A percentile compares a stretch with the other conserved stretches of the same genome.
Evolutionary conservation across 2,113 vertebrate species (phyloP).

Genomic region (Syngnathoides biaculeatus): DNA sequence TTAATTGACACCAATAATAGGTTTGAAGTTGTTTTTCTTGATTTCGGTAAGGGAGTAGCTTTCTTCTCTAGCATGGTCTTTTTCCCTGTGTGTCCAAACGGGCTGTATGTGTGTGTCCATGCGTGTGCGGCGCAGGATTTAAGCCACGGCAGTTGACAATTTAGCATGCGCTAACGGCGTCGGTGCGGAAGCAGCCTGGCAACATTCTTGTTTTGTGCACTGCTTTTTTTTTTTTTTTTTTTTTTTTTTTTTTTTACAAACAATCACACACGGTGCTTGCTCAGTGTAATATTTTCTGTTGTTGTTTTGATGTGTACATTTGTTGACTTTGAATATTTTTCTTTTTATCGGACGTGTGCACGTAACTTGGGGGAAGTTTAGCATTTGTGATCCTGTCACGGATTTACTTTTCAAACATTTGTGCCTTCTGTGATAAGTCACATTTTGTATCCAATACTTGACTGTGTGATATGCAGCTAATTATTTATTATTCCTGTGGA

Average conservation of each 20-base stretch:
- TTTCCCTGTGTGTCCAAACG: not conserved
- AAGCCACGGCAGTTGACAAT: not conserved
- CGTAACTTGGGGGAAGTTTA: too few species aligned
- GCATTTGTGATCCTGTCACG: too few species aligned
- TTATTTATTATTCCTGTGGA: too few species aligned
- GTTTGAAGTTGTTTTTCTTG: not conserved
- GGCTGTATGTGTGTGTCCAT: not conserved
- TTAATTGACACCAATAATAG: not conserved
- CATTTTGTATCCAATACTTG: too few species aligned
- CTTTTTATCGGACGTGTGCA: too few species aligned
- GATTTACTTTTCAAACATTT: too few species aligned
- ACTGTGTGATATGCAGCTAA: too few species aligned
- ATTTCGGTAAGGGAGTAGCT: not conserved
- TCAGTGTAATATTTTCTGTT: not conserved
- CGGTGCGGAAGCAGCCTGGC: not conserved
- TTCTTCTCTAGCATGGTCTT: not conserved
- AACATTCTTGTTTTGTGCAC: not conserved
- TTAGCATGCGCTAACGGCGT: not conserved
- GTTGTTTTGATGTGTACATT: not conserved
- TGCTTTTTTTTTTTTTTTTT: too few species aligned
- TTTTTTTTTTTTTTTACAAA: too few species aligned
- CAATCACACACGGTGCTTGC: too few species aligned
- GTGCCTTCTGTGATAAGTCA: too few species aligned
- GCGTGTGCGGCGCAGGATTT: not conserved
- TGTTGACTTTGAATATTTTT: too few species aligned